Evolutionary conservation across 2,888 invertebrate species (phyloP), one percentile per base, ranked within the genome.

Genomic region (Tetragonula carbonaria): DNA sequence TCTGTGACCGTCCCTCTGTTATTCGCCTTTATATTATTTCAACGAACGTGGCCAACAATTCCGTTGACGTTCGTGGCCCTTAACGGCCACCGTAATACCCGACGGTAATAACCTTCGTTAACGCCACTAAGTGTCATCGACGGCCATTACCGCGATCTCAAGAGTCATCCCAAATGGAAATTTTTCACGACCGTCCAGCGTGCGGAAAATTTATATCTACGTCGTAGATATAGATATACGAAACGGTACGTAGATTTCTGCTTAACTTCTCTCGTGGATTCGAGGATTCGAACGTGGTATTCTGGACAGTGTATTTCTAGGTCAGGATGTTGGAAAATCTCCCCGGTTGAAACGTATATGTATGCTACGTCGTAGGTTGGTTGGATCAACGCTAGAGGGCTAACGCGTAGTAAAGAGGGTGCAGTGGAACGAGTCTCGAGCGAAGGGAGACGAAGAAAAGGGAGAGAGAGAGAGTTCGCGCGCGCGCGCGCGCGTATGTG

Each of bases 271-370:
- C 45, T 45, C 82, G 74, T 70, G 67, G 70, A 68, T 21, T 13
- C 63, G 28, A 63, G 38, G 65, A 65, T 33, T 33, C 33, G 33
- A 38, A 65, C n/a, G n/a, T 38, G 50, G 66, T 66, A 81, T 28
- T n/a, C 18, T 23, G 67, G 23, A n/a, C 80, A 82, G 83, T 89
- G 86, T 91, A 90, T 91, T 91, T 92, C 88, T 91, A 85, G 91
- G 91, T 91, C 91, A 92, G 86, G 87, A 82, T 80, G 89, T 74
- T 85, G 85, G 86, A 86, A 80, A 66, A 1, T 74, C 79, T 71
- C 67, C 83, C 71, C 79, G 38, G 28, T 13, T 70, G 70, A 53
- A 70, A 45, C n/a, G n/a, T 45, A 23, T 6, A 13, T 65, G 21
- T 13, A 65, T 21, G 13, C 16, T 18, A 28, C 38, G n/a, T 45